A percentile compares a stretch with the other conserved stretches of the same genome.
These are phyloP conservation scores for Sebastes melanostomus DNA, from an alignment of 2,797 vertebrate species.

Conservation along the genomic window DNA sequence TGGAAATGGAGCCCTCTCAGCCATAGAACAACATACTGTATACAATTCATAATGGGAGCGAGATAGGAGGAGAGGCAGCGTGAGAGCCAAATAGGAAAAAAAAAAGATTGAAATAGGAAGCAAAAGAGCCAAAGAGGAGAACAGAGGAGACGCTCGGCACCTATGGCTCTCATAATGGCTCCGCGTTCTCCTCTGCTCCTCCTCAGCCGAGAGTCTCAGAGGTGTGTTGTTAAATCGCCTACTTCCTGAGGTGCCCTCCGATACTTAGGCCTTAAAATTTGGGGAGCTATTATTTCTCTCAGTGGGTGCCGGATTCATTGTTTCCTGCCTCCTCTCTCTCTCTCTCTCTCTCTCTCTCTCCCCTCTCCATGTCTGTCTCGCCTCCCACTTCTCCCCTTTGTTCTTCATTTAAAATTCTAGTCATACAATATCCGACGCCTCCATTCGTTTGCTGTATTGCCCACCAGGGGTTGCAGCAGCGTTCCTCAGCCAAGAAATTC, in stretches of 20 bases:
- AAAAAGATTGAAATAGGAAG: conserved; percentile 36
- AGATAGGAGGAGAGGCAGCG: conserved; percentile 28
- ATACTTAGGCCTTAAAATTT: conserved; percentile 61
- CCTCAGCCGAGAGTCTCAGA: conserved; percentile 48
- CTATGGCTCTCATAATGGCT: conserved; percentile 42
- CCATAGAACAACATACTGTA: conserved; percentile 58
- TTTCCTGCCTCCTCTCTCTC: conserved; percentile 17
- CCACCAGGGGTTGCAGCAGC: conserved; percentile 70
- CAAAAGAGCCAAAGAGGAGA: conserved; percentile 8
- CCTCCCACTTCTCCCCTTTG: conserved; percentile 60
- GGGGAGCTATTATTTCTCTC: conserved; percentile 71
- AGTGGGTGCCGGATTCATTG: conserved; percentile 53
- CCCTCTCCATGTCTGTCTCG: conserved; percentile 45
- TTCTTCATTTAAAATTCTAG: conserved; percentile 76
- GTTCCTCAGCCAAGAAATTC: conserved; percentile 63
- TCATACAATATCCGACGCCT: conserved; percentile 71
- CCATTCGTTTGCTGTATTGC: conserved; percentile 67
- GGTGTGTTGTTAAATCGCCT: conserved; percentile 62
- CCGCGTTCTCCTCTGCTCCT: conserved; percentile 36
- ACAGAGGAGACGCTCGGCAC: conserved; percentile 20
- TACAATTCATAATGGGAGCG: conserved; percentile 53
- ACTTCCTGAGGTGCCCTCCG: conserved; percentile 48
- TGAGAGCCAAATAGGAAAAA: conserved; percentile 4
- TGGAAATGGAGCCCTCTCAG: conserved; percentile 70
- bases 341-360: conserved; percentile 13